These are phyloP conservation scores for Stramonita haemastoma DNA, from an alignment of 2,888 invertebrate species.

Conservation along the genomic window DNA sequence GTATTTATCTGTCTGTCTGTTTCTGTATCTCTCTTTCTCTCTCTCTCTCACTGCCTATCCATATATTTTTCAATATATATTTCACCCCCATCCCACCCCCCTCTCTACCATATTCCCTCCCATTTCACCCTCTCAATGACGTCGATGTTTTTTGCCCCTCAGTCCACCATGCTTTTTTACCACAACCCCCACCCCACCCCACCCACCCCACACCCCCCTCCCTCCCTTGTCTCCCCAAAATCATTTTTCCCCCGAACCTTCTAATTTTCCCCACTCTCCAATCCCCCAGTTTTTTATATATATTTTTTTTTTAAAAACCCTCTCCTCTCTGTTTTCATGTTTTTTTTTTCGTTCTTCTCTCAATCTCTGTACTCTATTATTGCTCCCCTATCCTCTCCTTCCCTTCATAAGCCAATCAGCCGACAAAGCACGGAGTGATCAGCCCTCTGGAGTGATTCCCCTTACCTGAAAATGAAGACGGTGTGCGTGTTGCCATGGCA, in stretches of 20 bases:
- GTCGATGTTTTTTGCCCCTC: neutral
- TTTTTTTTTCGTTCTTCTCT: neutral
- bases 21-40: neutral
- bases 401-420: neutral
- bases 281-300: neutral
- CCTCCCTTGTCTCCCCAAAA: neutral
- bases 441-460: neutral
- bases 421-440: neutral
- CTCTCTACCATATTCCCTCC: neutral
- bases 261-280: neutral
- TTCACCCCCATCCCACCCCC: neutral
- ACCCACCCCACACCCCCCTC: too few relatives aligned
- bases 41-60: neutral
- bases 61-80: neutral
- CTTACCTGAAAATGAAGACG: neutral
- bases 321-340: neutral
- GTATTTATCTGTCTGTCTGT: neutral
- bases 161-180: neutral
- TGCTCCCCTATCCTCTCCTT: neutral
- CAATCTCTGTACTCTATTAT: neutral
- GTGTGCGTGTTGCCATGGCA: slow-evolving; percentile 6
- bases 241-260: neutral
- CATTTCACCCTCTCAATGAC: neutral
- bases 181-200: neutral
- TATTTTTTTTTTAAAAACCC: neutral